Evolutionary conservation across 2,113 vertebrate species (phyloP), one percentile per base, ranked within the genome.

Genomic region (Nycticorax nycticorax): DNA sequence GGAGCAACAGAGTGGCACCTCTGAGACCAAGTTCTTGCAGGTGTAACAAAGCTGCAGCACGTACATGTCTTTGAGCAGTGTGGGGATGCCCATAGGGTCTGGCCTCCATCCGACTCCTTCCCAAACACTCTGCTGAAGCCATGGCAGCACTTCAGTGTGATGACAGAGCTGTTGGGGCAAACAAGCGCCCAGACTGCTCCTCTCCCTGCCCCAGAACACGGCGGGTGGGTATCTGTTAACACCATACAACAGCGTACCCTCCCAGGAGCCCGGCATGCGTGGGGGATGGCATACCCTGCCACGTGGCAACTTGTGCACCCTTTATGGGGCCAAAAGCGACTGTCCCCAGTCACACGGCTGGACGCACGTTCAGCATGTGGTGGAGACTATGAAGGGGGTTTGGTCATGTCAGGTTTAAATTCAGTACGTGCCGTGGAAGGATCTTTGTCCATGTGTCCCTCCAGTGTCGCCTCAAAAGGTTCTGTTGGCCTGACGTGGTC

Each of bases 191-290:
- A 22, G 18, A 14, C 35, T 19, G 21, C 37, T 52, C 14, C 12
- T 60, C 16, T 52, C 14, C 20, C 56, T 8, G 1, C 30, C 9
- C 8, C 33, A 72, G 39, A 69, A 45, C 4, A 2, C 26, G 33
- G 27, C 47, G 43, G 5, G 12, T 32, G n/a, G 27, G 28, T 53
- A 23, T 41, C 43, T 56, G 74, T 43, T 60, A 53, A 15, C 27
- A 14, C 22, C 13, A 23, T 6, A 30, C 37, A 60, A 6, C 62
- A 80, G 20, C 0, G 0, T 53, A 60, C 27, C 67, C 22, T 35
- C 14, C 21, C 71, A 24, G 15, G 18, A 41, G 23, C 43, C 53
- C 88, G 50, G 3, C 2, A 2, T 77, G 35, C 0, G 0, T 14
- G n/a, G 13, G 4, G 3, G 4, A 11, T 4, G 23, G 18, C 28